Evolutionary conservation across 2,888 invertebrate genomes (phyloP), one percentile per base, ranked within the genome.

Genomic region (Sepioteuthis lessoniana): DNA sequence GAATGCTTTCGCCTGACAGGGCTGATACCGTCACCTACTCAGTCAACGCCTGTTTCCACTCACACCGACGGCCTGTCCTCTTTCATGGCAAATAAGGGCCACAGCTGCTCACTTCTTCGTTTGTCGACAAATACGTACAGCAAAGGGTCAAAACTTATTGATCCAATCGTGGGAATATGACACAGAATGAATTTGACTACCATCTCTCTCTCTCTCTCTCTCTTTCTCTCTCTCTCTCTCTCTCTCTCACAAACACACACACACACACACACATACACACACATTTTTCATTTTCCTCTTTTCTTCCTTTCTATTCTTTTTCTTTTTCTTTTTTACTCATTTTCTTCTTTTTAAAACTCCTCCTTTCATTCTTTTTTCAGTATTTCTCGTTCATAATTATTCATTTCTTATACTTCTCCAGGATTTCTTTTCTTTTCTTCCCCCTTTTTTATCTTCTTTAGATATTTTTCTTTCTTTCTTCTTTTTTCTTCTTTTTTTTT

Each of bases 31-130:
- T 76, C 76, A 35, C 35, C 76, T 76, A 76, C n/a, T 76, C 76
- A 76, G n/a, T 35, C 76, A n/a, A 76, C 76, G 76, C 76, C 76
- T 76, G 76, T n/a, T 76, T 76, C 76, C 76, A 76, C 76, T 76
- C 55, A 55, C 55, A 55, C 55, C 55, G 55, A 4, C 55, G 55
- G 25, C 55, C 25, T 55, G 55, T 55, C n/a, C 19, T 31, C 10
- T 25, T 4, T 76, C 76, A 76, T n/a, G 76, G 76, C 76, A 76
- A 76, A 76, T 76, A 76, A 76, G 76, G 76, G 76, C n/a, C 16
- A 76, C 76, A 76, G 76, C 76, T 76, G 76, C 76, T 76, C 76
- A 76, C 76, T 76, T 76, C 76, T 35, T 76, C 76, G 76, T 76
- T 76, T 35, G n/a, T 76, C 76, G 76, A 76, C 76, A 76, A 76